These are phyloP conservation scores for Pogonognathellus flavescens DNA, from an alignment of 1,140 invertebrate species.

Conservation along the genomic window DNA sequence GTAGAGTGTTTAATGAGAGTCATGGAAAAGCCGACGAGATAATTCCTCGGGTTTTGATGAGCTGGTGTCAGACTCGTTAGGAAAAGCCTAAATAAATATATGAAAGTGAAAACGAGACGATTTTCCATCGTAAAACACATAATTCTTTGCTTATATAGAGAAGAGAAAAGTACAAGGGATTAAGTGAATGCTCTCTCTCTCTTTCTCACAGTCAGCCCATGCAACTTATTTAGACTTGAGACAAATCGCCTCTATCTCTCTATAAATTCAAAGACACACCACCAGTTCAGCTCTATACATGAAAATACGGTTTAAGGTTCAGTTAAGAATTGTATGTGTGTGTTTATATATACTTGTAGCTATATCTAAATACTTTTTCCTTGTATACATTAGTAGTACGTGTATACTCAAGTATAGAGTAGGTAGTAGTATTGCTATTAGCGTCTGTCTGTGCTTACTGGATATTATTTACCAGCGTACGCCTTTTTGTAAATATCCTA, in stretches of 20 bases:
- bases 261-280: conserved; percentile 38
- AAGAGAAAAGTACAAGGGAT: conserved; percentile 48
- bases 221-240: conserved; percentile 10
- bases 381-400: background rate
- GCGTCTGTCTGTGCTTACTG: background rate
- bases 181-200: conserved; percentile 8
- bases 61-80: conserved; percentile 44
- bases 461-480: background rate
- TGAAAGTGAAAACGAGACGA: conserved; percentile 48
- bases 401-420: background rate
- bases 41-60: conserved; percentile 42
- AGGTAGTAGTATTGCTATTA: background rate
- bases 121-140: conserved; percentile 35
- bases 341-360: background rate
- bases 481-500: conserved; percentile 37
- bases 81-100: conserved; percentile 47
- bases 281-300: background rate
- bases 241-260: conserved; percentile 39
- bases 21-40: background rate
- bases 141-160: conserved; percentile 22
- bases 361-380: background rate
- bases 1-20: background rate
- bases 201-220: background rate
- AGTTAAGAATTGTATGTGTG: background rate
- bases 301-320: background rate